phyloP scores from a whole-genome alignment of 2,888 invertebrate species.

The Cryptus armator region DNA sequence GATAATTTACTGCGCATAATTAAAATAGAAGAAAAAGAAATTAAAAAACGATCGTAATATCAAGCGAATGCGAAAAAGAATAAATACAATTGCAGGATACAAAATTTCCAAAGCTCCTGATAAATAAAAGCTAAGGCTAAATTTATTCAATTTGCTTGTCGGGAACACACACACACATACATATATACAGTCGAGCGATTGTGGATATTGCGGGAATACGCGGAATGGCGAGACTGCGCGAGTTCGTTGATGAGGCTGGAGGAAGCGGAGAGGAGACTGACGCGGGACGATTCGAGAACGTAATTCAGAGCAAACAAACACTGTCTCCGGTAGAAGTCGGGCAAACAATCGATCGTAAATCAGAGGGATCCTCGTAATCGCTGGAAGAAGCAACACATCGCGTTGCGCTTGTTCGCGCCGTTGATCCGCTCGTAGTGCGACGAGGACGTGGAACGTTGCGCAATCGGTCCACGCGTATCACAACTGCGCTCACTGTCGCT shows the following conservation, averaged over 20 bases:
- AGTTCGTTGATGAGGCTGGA: not conserved
- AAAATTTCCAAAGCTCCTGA: slow-evolving; percentile 16
- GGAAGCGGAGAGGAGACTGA: slow-evolving; percentile 43
- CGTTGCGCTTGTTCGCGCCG: slow-evolving; percentile 13
- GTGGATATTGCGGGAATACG: not conserved
- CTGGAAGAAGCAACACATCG: slow-evolving; percentile 47
- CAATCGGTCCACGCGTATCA: slow-evolving; percentile 34
- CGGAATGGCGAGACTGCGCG: not conserved
- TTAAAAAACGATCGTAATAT: slow-evolving; percentile 36
- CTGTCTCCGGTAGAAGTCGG: slow-evolving; percentile 68
- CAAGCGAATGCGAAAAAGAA: not conserved
- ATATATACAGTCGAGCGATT: too few species aligned
- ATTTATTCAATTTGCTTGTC: slow-evolving; percentile 9
- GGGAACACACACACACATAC: not conserved
- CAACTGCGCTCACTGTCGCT: slow-evolving; percentile 17
- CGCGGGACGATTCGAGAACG: slow-evolving; percentile 52
- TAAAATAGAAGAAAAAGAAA: slow-evolving; percentile 33
- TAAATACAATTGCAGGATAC: slow-evolving; percentile 8
- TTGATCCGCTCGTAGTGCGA: not conserved
- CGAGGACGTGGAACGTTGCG: slow-evolving; percentile 44
- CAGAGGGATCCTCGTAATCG: slow-evolving; percentile 49
- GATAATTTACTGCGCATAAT: slow-evolving; percentile 61
- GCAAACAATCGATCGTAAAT: slow-evolving; percentile 72
- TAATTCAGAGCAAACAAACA: slow-evolving; percentile 73
- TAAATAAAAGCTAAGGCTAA: not conserved